These are phyloP conservation scores for Psittacula derbiana DNA, from an alignment of 2,797 vertebrate genomes.

Conservation along the genomic window DNA sequence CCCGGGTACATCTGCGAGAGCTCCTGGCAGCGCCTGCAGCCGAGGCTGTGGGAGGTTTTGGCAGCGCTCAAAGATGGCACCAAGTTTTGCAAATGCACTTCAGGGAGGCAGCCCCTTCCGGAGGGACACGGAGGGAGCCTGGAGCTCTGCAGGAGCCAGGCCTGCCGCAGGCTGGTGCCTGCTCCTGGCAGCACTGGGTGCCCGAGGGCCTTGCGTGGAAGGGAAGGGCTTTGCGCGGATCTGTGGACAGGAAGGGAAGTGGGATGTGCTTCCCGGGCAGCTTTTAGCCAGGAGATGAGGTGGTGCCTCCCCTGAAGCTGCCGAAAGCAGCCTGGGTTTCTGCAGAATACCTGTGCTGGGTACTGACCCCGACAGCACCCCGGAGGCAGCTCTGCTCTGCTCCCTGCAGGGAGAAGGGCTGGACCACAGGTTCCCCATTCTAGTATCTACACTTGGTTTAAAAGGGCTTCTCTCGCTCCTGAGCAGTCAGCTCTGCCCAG, in stretches of 20 bases:
- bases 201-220: rapidly evolving
- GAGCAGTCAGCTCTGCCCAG: not conserved
- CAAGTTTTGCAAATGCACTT: not conserved
- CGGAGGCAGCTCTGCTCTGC: not conserved
- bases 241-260: not conserved
- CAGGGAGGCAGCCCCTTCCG: constrained; percentile 27
- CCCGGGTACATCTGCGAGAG: not conserved
- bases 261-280: not conserved
- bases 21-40: constrained; percentile 10
- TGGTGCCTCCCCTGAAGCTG: too few relatives aligned
- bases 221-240: not conserved
- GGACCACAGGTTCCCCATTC: not conserved
- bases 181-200: not conserved
- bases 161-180: not conserved
- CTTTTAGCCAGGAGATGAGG: not conserved
- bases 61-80: not conserved
- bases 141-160: not conserved
- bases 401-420: rapidly evolving
- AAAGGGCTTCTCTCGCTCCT: not conserved
- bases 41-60: constrained; percentile 20
- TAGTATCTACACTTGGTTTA: rapidly evolving
- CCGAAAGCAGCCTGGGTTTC: not conserved
- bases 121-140: not conserved
- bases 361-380: rapidly evolving
- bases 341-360: not conserved